Evolutionary conservation across 2,113 vertebrate species (phyloP).

Genomic region (Colaptes auratus): DNA sequence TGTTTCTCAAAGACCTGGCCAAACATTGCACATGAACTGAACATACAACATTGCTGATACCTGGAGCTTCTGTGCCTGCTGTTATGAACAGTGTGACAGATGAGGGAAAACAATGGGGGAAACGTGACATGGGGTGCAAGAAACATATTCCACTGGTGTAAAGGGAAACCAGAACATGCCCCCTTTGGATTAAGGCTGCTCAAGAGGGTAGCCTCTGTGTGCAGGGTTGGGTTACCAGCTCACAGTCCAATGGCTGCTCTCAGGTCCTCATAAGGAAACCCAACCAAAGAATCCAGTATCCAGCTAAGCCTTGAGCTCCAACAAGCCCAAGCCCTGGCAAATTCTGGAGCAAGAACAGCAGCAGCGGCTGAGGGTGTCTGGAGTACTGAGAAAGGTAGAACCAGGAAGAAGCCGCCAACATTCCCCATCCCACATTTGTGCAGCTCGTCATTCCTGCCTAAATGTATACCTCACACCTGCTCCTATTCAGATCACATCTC

Average conservation of each 20-base stretch:
- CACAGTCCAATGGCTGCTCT: neutral
- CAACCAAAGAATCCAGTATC: neutral
- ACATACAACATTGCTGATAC: neutral
- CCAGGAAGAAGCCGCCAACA: constrained; percentile 64
- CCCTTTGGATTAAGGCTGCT: neutral
- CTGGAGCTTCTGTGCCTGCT: neutral
- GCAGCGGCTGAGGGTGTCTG: neutral
- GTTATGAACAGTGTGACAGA: neutral
- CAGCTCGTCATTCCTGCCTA: constrained; percentile 71
- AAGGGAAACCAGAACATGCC: constrained; percentile 10
- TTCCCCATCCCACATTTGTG: constrained; percentile 68
- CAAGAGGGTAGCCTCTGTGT: neutral
- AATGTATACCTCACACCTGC: constrained; percentile 71
- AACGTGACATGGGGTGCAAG: neutral
- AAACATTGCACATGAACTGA: neutral
- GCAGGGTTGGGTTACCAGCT: neutral
- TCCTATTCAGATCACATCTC: constrained; percentile 70
- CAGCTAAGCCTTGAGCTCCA: neutral
- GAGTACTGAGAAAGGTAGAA: constrained; percentile 54
- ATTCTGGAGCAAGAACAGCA: constrained; percentile 38
- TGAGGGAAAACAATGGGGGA: neutral
- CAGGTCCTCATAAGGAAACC: constrained; percentile 42
- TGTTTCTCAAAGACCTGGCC: neutral
- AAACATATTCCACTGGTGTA: neutral
- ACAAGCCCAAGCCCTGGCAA: constrained; percentile 7